Evolutionary conservation across 2,797 vertebrate genomes (phyloP).

Genomic region (Miichthys miiuy): DNA sequence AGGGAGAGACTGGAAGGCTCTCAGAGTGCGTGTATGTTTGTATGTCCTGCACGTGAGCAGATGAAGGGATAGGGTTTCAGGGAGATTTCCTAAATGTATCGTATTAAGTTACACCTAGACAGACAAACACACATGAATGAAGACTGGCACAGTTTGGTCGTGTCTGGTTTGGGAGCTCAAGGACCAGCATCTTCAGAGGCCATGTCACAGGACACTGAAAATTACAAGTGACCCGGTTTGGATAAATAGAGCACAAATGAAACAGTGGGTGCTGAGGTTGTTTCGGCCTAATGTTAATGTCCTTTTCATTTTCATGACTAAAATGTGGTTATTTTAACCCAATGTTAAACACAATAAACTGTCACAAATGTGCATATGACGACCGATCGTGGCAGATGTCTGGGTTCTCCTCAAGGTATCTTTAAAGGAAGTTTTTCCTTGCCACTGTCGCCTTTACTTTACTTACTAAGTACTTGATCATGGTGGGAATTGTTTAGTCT

Average conservation of each 20-base stretch:
- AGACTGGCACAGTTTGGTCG: slow-evolving; percentile 35
- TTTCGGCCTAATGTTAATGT: background rate
- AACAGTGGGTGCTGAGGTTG: background rate
- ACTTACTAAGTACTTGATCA: too few species aligned
- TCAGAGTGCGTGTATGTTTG: slow-evolving; percentile 56
- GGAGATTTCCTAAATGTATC: slow-evolving; percentile 46
- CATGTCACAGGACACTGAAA: background rate
- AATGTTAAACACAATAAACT: background rate
- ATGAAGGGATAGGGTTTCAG: slow-evolving; percentile 51
- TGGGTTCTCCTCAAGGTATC: too few species aligned
- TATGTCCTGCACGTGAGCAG: slow-evolving; percentile 52
- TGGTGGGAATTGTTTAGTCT: too few species aligned
- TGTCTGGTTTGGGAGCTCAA: slow-evolving; percentile 11
- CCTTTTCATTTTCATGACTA: background rate
- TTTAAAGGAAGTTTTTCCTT: too few species aligned
- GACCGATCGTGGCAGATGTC: background rate
- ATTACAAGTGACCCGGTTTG: background rate
- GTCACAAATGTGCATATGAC: too few species aligned
- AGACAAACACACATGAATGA: slow-evolving; percentile 25
- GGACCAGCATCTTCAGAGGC: slow-evolving; percentile 11
- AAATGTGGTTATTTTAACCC: background rate
- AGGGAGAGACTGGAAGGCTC: slow-evolving; percentile 72
- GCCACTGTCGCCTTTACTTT: too few species aligned
- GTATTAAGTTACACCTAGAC: slow-evolving; percentile 49
- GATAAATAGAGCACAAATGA: background rate